A percentile compares a stretch with the other conserved stretches of the same genome.
phyloP scores from a whole-genome alignment of 1,140 invertebrate genomes.

The Drosophila takahashii region DNA sequence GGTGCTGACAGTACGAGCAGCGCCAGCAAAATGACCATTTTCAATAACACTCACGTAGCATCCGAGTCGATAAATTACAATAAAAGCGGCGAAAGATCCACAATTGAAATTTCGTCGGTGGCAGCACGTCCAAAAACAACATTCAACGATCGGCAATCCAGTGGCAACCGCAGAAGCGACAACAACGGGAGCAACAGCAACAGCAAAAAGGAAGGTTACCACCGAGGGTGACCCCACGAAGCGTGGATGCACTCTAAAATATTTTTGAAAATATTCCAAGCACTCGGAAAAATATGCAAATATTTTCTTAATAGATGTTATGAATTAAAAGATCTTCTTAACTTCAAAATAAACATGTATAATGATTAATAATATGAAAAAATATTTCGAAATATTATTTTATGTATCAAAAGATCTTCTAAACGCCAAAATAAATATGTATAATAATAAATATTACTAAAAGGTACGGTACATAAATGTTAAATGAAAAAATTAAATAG shows the following conservation, averaged over 20 bases:
- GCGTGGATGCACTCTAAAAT: slow-evolving; percentile 13
- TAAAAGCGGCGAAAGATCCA: slow-evolving; percentile 34
- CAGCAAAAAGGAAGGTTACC: slow-evolving; percentile 53
- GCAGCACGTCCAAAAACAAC: slow-evolving; percentile 57
- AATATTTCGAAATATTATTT: background rate
- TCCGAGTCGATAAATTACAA: slow-evolving; percentile 80
- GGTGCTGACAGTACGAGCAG: slow-evolving; percentile 44
- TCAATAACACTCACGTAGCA: slow-evolving; percentile 82
- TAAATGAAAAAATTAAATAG: background rate
- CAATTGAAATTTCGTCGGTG: slow-evolving; percentile 39
- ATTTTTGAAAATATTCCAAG: no score
- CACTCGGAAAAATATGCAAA: background rate
- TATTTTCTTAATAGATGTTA: background rate
- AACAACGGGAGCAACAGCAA: slow-evolving; percentile 55
- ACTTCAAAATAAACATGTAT: no score
- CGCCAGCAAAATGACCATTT: slow-evolving; percentile 74
- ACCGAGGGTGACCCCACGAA: slow-evolving; percentile 2
- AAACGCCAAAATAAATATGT: background rate
- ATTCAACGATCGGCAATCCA: slow-evolving; percentile 36
- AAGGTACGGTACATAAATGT: background rate
- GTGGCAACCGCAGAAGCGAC: slow-evolving; percentile 18
- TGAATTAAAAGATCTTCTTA: no score
- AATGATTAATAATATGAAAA: background rate
- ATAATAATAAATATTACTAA: background rate
- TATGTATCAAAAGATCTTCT: no score